These are phyloP conservation scores for Rhegmatorhina hoffmannsi DNA, from an alignment of 2,113 vertebrate genomes.

Conservation along the genomic window DNA sequence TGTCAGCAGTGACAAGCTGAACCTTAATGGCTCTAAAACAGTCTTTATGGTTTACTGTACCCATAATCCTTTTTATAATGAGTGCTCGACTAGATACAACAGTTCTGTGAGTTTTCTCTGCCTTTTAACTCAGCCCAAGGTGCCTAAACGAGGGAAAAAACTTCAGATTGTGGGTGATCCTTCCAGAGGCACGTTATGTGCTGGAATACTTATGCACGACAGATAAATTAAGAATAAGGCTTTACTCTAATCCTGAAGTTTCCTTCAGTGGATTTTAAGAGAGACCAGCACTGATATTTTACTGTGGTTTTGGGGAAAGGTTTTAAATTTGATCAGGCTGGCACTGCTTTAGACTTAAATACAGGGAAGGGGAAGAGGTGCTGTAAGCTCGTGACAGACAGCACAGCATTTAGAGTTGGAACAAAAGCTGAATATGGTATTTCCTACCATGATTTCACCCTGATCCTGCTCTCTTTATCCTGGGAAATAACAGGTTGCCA, in stretches of 20 bases:
- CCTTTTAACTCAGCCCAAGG: conserved; percentile 50
- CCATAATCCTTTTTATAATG: conserved; percentile 40
- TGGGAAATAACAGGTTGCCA: neutral
- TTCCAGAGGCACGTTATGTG: neutral
- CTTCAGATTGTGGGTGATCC: conserved; percentile 25
- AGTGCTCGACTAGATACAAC: conserved; percentile 20
- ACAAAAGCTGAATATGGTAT: neutral
- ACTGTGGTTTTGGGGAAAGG: neutral
- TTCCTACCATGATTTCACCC: neutral
- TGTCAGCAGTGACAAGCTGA: conserved; percentile 62
- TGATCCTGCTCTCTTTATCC: neutral
- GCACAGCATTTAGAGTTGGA: neutral
- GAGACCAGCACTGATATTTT: conserved; percentile 11
- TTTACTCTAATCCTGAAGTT: conserved; percentile 52
- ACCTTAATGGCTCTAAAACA: conserved; percentile 62
- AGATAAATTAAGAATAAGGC: conserved; percentile 27
- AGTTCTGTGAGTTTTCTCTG: neutral
- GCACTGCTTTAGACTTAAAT: neutral
- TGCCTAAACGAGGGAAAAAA: neutral
- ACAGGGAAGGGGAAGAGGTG: neutral
- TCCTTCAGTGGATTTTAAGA: conserved; percentile 39
- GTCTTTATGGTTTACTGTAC: conserved; percentile 50
- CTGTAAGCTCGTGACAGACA: neutral
- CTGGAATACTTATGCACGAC: neutral
- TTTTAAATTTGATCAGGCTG: conserved; percentile 3